Evolutionary conservation across 2,797 vertebrate species (phyloP).

Genomic region (Protosalanx chinensis): DNA sequence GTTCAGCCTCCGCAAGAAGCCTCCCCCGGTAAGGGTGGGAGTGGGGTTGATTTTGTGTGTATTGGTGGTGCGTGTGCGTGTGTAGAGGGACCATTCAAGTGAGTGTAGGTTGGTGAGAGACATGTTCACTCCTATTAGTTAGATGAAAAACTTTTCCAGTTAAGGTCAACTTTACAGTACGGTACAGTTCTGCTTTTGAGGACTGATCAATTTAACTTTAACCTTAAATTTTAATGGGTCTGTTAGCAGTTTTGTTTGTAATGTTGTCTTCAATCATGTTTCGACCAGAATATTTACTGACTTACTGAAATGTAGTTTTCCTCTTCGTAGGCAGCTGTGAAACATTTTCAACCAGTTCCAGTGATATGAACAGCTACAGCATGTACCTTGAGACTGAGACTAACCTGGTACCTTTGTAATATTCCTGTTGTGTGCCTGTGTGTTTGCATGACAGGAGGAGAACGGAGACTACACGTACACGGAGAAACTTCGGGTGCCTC

Average conservation of each 20-base stretch:
- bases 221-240: no score
- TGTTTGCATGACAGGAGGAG: slow-evolving; percentile 76
- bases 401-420: neutral
- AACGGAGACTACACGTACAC: slow-evolving; percentile 84
- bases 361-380: neutral
- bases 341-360: neutral
- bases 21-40: slow-evolving; percentile 75
- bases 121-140: no score
- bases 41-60: neutral
- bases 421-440: neutral
- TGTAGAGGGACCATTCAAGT: neutral
- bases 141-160: no score
- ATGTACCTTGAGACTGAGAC: neutral
- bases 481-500: slow-evolving; percentile 80
- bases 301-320: no score
- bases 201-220: no score
- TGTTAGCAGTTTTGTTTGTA: no score
- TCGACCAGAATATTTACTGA: no score
- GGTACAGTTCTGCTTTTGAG: no score
- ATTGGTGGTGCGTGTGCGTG: neutral
- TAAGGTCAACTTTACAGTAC: no score
- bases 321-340: neutral
- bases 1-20: slow-evolving; percentile 91
- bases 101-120: no score
- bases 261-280: no score